phyloP scores from a whole-genome alignment of 1,140 invertebrate genomes.

The Psix sp. region DNA sequence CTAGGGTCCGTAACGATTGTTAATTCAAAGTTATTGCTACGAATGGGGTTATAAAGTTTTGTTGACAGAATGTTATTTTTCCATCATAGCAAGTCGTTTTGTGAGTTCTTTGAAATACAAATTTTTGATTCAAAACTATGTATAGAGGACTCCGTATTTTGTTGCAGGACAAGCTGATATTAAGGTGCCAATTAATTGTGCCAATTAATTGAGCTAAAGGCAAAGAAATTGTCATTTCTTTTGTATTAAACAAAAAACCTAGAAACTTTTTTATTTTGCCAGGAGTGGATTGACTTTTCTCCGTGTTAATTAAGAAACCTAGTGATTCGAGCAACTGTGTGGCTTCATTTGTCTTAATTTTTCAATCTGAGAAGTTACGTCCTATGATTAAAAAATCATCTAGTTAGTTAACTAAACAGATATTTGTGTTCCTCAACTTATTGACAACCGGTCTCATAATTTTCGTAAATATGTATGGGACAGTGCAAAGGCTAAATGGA shows the following conservation, averaged over 20 bases:
- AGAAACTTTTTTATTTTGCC: too few species aligned
- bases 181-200: conserved; percentile 17
- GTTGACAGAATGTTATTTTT: too few species aligned
- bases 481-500: conserved; percentile 7
- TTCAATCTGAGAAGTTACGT: not conserved
- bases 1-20: not conserved
- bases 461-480: conserved; percentile 2
- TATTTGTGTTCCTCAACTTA: not conserved
- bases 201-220: too few species aligned
- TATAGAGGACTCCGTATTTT: conserved; percentile 13
- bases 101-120: too few species aligned
- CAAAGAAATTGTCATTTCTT: too few species aligned
- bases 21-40: too few species aligned
- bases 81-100: too few species aligned
- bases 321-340: not conserved
- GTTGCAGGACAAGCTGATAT: conserved; percentile 8
- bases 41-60: too few species aligned
- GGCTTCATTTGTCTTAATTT: not conserved
- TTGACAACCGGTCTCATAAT: not conserved
- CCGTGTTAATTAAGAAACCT: conserved; percentile 6
- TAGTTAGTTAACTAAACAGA: too few species aligned
- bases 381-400: not conserved
- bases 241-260: too few species aligned
- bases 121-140: too few species aligned
- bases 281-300: not conserved